Evolutionary conservation across 2,888 invertebrate species (phyloP), one percentile per base, ranked within the genome.

Genomic region (Subacronicta megacephala): DNA sequence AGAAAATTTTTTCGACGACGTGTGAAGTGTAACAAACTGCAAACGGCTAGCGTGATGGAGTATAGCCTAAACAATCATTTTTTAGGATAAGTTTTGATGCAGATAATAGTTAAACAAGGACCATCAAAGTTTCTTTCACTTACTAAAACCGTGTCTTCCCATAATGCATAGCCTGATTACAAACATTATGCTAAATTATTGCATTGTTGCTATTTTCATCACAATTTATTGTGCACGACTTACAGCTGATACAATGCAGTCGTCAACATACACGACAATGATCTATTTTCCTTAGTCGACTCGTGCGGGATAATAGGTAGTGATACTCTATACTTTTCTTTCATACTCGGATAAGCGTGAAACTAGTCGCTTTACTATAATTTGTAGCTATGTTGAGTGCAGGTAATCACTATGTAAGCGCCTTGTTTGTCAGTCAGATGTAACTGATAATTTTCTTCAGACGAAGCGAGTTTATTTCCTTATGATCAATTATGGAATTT

Each of bases 371-470:
- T 46, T 16, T 31, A 1, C 10, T 40, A n/a, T 65, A 52, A 64
- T 52, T 52, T 49, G 47, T 45, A 44, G 17, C 12, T 33, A 13
- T n/a, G 20, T 15, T 41, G 33, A 42, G 41, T 44, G 31, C 17
- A 12, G 1, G 16, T 36, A 44, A 42, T 59, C 20, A 49, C 29
- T 36, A 33, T 12, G 4, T 37, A 41, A 12, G 10, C 29, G 29
- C 31, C 47, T 64, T 44, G 49, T 38, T 42, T 54, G 18, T 43
- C 37, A 46, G 13, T 40, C 15, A 36, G 23, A 42, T 18, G 45
- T 51, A 57, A 46, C 52, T 42, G 26, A 35, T 59, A 38, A 54
- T 65, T 46, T 50, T 16, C 43, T 47, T 42, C 40, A 12, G 44
- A 36, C 18, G n/a, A 16, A 45, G 10, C 51, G n/a, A 3, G 29